Percentiles rank a stretch among this genome's conserved stretches.
phyloP scores from a whole-genome alignment of 2,797 vertebrate genomes.

The Sebastes cheni region DNA sequence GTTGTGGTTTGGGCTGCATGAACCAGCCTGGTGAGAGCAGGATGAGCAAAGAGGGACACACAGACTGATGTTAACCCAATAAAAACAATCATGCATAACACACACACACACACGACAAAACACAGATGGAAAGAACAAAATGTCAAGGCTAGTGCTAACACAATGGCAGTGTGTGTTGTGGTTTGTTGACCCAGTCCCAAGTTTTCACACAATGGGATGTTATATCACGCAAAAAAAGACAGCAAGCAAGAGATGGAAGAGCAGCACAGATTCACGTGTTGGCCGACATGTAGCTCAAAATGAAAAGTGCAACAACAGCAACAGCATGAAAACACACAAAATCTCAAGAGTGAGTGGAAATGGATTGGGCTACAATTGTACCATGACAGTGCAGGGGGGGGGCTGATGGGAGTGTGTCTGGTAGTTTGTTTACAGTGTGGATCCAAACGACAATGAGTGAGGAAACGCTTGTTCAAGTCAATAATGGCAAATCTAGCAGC shows the following conservation, averaged over 20 bases:
- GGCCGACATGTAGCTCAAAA: neutral
- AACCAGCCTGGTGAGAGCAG: conserved; percentile 1
- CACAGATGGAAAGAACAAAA: neutral
- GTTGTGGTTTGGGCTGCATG: conserved; percentile 35
- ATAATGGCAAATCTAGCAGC: neutral
- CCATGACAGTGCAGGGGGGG: neutral
- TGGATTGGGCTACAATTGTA: neutral
- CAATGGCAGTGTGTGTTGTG: conserved; percentile 3
- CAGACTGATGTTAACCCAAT: neutral
- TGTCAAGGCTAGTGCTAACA: neutral
- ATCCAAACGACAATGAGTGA: neutral
- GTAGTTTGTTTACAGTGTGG: neutral
- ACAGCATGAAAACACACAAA: neutral
- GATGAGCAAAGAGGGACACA: conserved; percentile 18
- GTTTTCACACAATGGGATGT: neutral
- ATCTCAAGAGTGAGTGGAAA: neutral
- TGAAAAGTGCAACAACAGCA: neutral
- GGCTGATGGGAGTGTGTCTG: neutral
- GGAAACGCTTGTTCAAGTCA: conserved; percentile 10
- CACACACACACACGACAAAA: neutral
- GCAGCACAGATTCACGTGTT: neutral
- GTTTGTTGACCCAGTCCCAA: neutral
- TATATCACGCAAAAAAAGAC: neutral
- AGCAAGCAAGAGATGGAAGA: neutral
- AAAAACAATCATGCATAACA: neutral